Evolutionary conservation across 2,113 vertebrate species (phyloP).

Genomic region (Montifringilla adamsi): DNA sequence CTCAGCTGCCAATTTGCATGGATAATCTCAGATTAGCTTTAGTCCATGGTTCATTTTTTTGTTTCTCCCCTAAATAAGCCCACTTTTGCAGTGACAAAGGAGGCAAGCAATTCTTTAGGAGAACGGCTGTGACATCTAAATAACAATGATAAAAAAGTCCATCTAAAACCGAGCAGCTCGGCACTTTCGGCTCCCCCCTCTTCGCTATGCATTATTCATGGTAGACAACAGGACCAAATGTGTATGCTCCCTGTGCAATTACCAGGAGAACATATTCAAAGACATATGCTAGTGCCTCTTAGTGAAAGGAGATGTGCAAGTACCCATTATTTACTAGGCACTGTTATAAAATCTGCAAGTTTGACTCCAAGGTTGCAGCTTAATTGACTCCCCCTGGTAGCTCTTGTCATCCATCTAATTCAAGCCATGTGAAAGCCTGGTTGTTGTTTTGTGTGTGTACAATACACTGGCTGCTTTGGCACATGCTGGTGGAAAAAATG

Average conservation of each 20-base stretch:
- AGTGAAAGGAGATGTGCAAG: constrained; percentile 65
- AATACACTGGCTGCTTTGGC: constrained; percentile 43
- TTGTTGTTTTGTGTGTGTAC: constrained; percentile 11
- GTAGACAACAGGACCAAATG: constrained; percentile 55
- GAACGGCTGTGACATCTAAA: constrained; percentile 37
- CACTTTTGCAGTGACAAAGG: constrained; percentile 20
- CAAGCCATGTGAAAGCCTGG: constrained; percentile 21
- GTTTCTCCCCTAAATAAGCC: neutral
- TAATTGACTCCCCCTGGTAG: constrained; percentile 58
- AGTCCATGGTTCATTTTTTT: neutral
- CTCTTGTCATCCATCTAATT: constrained; percentile 43
- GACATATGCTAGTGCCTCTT: constrained; percentile 63
- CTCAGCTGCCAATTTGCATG: constrained; percentile 26
- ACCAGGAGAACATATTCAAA: constrained; percentile 64
- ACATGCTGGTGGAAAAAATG: constrained; percentile 60
- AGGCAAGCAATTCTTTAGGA: neutral
- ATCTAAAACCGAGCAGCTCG: constrained; percentile 23
- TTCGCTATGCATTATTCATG: constrained; percentile 65
- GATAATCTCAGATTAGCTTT: constrained; percentile 46
- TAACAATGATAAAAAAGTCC: constrained; percentile 55
- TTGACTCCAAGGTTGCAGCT: constrained; percentile 59
- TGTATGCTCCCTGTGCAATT: constrained; percentile 48
- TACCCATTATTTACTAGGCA: constrained; percentile 60
- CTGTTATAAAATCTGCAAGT: constrained; percentile 70
- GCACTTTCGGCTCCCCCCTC: neutral